These are phyloP conservation scores for Tenthredo mesomela DNA, from an alignment of 2,888 invertebrate genomes.

Conservation along the genomic window DNA sequence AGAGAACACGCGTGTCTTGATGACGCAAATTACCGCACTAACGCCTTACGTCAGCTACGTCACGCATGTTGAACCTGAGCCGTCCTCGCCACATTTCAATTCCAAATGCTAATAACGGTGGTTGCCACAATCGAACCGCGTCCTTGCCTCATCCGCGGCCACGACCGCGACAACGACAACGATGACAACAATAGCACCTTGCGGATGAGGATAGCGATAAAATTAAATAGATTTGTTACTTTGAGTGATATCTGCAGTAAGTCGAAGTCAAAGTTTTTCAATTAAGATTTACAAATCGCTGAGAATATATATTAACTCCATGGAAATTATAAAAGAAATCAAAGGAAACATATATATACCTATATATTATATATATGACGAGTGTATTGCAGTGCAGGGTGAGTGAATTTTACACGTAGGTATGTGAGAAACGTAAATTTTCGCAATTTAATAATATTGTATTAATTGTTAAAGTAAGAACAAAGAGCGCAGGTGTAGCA, in stretches of 20 bases:
- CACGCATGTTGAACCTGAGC: constrained; percentile 49
- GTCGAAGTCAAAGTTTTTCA: background rate
- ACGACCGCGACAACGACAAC: constrained; percentile 36
- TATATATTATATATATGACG: too few relatives aligned
- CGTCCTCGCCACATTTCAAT: constrained; percentile 41
- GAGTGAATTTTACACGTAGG: background rate
- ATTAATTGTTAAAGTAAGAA: background rate
- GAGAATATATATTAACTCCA: background rate
- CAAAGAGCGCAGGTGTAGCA: background rate
- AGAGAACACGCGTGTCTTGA: constrained; percentile 34
- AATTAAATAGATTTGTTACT: background rate
- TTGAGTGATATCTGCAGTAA: background rate
- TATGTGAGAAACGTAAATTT: background rate
- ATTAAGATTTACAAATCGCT: background rate
- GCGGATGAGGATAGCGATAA: background rate
- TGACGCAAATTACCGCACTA: constrained; percentile 38
- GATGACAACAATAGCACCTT: constrained; percentile 26
- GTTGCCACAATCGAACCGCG: constrained; percentile 48
- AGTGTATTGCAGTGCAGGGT: background rate
- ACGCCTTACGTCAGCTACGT: constrained; percentile 44
- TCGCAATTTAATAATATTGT: constrained; percentile 9
- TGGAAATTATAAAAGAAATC: background rate
- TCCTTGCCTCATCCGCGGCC: constrained; percentile 51
- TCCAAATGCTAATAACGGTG: constrained; percentile 45
- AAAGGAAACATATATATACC: background rate